These are phyloP conservation scores for Eumaeus atala DNA, from an alignment of 1,140 invertebrate genomes.

Conservation along the genomic window DNA sequence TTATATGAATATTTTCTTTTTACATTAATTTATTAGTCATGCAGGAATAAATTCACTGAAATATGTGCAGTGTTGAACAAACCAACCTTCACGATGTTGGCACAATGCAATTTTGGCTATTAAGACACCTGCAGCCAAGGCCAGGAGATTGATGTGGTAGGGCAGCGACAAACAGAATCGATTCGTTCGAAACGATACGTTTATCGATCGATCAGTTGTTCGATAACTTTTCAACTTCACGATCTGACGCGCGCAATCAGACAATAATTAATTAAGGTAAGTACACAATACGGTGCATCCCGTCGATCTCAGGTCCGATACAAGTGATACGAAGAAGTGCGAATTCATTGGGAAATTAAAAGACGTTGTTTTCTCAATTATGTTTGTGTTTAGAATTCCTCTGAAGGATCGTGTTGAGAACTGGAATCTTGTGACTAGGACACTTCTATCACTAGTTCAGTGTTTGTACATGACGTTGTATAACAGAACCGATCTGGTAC, in stretches of 20 bases:
- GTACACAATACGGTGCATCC: constrained; percentile 11
- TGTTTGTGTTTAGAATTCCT: too few relatives aligned
- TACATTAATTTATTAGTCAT: too few relatives aligned
- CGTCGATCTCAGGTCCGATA: neutral
- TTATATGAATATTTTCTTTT: too few relatives aligned
- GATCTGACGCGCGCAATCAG: constrained; percentile 29
- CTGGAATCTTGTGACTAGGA: too few relatives aligned
- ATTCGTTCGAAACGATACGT: neutral
- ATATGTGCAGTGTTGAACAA: too few relatives aligned
- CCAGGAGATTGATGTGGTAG: neutral
- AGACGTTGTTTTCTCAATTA: too few relatives aligned
- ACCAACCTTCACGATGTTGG: too few relatives aligned
- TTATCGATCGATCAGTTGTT: constrained; percentile 3
- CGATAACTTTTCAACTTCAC: neutral
- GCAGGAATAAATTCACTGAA: too few relatives aligned
- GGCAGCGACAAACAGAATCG: constrained; percentile 3
- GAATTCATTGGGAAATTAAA: neutral
- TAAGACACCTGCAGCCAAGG: neutral
- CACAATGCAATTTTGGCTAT: neutral
- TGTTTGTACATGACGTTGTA: too few relatives aligned
- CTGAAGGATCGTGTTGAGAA: too few relatives aligned
- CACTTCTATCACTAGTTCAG: too few relatives aligned
- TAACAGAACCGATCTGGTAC: too few relatives aligned
- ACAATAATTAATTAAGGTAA: constrained; percentile 35
- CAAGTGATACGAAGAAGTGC: neutral